Percentiles rank a stretch among this genome's conserved stretches.
Evolutionary conservation across 2,888 invertebrate genomes (phyloP).

Genomic region (Plebejus melissa): DNA sequence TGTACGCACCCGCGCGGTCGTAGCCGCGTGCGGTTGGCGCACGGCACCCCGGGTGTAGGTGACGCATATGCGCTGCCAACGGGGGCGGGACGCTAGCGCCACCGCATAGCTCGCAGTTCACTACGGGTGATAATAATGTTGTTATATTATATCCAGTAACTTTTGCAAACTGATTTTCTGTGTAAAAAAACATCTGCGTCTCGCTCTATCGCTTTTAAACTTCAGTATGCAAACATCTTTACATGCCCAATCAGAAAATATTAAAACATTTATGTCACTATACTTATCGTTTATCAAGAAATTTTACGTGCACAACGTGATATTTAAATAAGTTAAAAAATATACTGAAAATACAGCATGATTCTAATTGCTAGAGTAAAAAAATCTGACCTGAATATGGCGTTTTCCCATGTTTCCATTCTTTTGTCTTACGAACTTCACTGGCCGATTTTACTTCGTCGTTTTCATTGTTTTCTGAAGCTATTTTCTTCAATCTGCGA

Average conservation of each 20-base stretch:
- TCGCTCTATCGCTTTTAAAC: no score
- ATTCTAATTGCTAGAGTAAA: background rate
- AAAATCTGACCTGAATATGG: constrained; percentile 51
- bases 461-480: constrained; percentile 51
- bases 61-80: constrained; percentile 94
- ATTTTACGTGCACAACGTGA: no score
- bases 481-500: constrained; percentile 49
- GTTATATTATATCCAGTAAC: no score
- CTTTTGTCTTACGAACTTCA: constrained; percentile 51
- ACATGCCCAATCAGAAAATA: no score
- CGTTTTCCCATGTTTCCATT: constrained; percentile 50
- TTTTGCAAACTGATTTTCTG: no score
- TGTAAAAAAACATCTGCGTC: no score
- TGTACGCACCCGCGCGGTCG: constrained; percentile 93
- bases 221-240: no score
- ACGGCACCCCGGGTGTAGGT: constrained; percentile 94
- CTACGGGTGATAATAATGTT: constrained; percentile 42
- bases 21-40: constrained; percentile 92
- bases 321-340: no score
- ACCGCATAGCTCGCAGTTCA: constrained; percentile 92
- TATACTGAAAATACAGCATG: no score
- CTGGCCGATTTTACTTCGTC: constrained; percentile 45
- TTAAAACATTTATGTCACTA: no score
- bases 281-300: no score
- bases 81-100: constrained; percentile 83